These are phyloP conservation scores for Bagarius yarrelli DNA, from an alignment of 2,113 vertebrate species.

Conservation along the genomic window DNA sequence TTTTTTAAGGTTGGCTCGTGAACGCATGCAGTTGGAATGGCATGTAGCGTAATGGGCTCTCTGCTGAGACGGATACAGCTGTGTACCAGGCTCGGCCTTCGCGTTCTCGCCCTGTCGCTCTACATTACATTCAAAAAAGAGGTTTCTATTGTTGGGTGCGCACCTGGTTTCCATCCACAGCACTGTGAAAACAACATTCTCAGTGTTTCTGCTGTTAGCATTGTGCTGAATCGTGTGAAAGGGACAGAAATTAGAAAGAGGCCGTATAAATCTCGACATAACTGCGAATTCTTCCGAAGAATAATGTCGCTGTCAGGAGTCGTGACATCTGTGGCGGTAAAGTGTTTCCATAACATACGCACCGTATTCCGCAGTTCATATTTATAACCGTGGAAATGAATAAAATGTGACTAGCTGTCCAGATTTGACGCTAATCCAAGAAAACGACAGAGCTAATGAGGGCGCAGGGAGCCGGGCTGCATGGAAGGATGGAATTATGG, in stretches of 20 bases:
- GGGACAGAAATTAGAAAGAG: neutral
- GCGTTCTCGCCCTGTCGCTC: constrained; percentile 58
- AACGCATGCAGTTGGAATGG: constrained; percentile 58
- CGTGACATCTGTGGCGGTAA: neutral
- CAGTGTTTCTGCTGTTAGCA: neutral
- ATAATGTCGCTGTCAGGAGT: neutral
- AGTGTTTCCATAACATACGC: neutral
- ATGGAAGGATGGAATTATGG: neutral
- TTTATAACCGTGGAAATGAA: neutral
- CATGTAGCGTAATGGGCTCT: constrained; percentile 34
- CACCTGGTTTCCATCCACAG: constrained; percentile 70
- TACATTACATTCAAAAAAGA: constrained; percentile 56
- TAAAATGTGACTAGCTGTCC: neutral
- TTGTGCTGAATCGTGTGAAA: constrained; percentile 22
- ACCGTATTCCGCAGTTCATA: neutral
- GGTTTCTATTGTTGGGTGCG: constrained; percentile 53
- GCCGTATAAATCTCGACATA: neutral
- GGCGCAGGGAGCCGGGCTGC: neutral
- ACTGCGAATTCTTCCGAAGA: neutral
- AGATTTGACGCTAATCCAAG: constrained; percentile 1
- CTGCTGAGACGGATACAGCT: constrained; percentile 49
- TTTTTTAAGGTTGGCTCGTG: constrained; percentile 44
- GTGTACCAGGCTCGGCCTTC: constrained; percentile 29
- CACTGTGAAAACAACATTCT: constrained; percentile 46
- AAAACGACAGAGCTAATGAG: neutral